These are phyloP conservation scores for Xylocopa sonorina DNA, from an alignment of 1,140 invertebrate species.

Conservation along the genomic window DNA sequence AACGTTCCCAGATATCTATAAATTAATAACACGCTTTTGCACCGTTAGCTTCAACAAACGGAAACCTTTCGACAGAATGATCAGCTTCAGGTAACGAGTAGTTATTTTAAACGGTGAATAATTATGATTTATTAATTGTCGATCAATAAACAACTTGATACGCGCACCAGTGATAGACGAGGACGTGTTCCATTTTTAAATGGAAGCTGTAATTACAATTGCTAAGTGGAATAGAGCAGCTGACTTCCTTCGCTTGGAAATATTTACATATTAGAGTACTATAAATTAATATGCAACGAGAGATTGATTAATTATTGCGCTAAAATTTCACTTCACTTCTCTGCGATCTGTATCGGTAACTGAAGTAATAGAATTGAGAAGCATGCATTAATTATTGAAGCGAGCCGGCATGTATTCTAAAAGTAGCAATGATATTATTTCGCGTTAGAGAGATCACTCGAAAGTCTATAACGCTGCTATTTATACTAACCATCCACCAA, in stretches of 20 bases:
- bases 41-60: too few species aligned
- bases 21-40: not conserved
- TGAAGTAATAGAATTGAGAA: too few species aligned
- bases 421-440: not conserved
- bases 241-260: not conserved
- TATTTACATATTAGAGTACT: not conserved
- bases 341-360: too few species aligned
- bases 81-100: not conserved
- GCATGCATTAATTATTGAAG: too few species aligned
- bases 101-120: not conserved
- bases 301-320: too few species aligned
- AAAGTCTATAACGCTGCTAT: too few species aligned
- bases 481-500: not conserved
- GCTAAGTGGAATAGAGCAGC: not conserved
- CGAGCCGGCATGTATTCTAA: too few species aligned
- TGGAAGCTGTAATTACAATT: not conserved
- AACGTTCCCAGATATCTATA: constrained; percentile 30
- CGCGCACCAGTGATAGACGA: too few species aligned
- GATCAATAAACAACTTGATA: not conserved
- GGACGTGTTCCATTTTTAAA: too few species aligned
- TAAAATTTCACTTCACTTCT: too few species aligned
- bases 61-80: too few species aligned
- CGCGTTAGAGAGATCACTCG: not conserved
- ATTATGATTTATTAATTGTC: not conserved
- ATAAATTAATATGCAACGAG: too few species aligned